Base-by-base conservation (phyloP, 2,797 vertebrate genomes). In the Bovichtus variegatus region DNA sequence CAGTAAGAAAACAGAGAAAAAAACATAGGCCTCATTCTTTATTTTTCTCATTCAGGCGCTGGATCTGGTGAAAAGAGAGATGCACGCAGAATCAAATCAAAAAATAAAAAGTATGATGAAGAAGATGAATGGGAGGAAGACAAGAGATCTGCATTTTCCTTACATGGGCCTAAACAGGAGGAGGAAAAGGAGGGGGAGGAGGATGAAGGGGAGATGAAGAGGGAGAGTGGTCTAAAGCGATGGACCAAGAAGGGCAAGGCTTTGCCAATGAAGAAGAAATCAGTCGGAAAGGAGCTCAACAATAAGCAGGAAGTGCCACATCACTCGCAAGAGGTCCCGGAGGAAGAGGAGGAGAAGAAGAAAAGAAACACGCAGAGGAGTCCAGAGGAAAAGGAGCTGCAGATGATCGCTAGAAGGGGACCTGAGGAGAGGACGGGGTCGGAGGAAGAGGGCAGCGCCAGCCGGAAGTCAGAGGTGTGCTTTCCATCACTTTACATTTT, bases 361-460 rank as follows among this genome's bases (percentile, higher is more conserved):
- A 89, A 83, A 66, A 86, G 71, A 72, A 67, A 40, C 16, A 15
- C 19, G 9, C 84, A 77, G 76, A 94, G 79, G 82, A 94, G 89
- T 81, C 93, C 90, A 3, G 94, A 95, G 84, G 92, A 93, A 80
- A 92, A 92, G 23, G 95, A 94, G 61, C 95, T 97, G 81, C 95
- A 95, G 3, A 93, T 96, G 79, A 95, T 94, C 62, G 94, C 92
- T 16, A 87, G 44, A 3, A 71, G 92, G 31, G 81, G 94, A 68
- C 93, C 94, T 0, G 96, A 97, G 86, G 96, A 96, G 79, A 96
- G 90, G 87, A 96, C 91, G 55, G 85, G 10, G 40, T 19, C 44
- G 91, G 95, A 93, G 95, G 98, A 99, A 67, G 98, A 99, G 85
- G 98, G 98, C 73, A 99, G 98, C 0, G 97, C 96, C 82, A 96